phyloP scores from a whole-genome alignment of 2,888 invertebrate genomes.

The Plutella xylostella region DNA sequence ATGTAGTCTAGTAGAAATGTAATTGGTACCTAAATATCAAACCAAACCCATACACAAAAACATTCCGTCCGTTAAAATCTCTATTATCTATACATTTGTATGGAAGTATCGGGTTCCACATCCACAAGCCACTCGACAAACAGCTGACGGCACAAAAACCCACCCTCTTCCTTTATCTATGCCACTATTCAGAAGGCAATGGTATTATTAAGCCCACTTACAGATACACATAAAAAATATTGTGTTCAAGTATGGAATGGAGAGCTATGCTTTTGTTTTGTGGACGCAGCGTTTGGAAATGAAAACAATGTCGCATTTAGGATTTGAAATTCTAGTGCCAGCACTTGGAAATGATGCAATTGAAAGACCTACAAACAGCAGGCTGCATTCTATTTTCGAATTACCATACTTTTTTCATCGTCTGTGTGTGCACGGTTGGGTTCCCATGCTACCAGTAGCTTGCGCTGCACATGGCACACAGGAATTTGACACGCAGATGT shows the following conservation, averaged over 20 bases:
- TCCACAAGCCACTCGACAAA: constrained; percentile 19
- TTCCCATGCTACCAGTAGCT: constrained; percentile 49
- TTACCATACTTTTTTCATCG: constrained; percentile 34
- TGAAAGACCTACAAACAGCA: constrained; percentile 10
- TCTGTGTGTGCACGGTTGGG: constrained; percentile 49
- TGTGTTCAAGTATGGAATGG: not conserved
- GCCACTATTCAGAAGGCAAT: constrained; percentile 24
- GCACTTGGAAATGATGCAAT: not conserved
- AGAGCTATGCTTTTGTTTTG: constrained; percentile 2
- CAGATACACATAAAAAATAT: not conserved
- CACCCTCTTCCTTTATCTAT: constrained; percentile 39
- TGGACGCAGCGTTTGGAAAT: no score
- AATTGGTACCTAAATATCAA: no score
- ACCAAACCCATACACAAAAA: not conserved
- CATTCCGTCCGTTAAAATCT: constrained; percentile 22
- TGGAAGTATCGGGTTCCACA: constrained; percentile 31
- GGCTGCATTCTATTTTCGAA: constrained; percentile 27
- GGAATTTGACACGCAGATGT: constrained; percentile 70
- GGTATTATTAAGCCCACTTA: constrained; percentile 3
- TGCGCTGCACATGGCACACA: constrained; percentile 62
- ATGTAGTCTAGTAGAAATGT: no score
- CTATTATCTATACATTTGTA: constrained; percentile 30
- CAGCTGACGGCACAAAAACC: constrained; percentile 54
- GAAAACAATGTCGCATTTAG: no score
- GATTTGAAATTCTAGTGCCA: no score